Evolutionary conservation across 2,888 invertebrate genomes (phyloP), one percentile per base, ranked within the genome.

Genomic region (Patella pellucida): DNA sequence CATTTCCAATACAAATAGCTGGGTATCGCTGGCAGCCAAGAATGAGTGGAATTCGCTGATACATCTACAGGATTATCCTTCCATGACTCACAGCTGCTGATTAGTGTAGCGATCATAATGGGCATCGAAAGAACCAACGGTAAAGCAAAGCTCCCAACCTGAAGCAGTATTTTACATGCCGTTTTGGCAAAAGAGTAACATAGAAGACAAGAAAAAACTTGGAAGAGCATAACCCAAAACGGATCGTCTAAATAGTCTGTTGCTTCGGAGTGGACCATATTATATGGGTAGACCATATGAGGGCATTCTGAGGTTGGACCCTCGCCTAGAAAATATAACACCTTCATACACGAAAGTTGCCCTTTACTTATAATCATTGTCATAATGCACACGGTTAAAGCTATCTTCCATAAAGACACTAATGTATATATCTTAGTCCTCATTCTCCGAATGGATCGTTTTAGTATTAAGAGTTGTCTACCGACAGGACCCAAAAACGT

Each of bases 81-180:
- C 80, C 97, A 94, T 52, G 97, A 93, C 69, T 97, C 97, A 86
- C 97, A 97, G 4, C 95, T 95, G 14, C 96, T 95, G 82, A 97
- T 96, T 83, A 97, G 92, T 73, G 97, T 90, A 5, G 96, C 96
- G 31, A 98, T 95, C 1, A 96, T 94, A 16, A 97, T 93, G 0
- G 98, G 98, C 76, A 97, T 96, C 0, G 97, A 95, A 79, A 99
- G 93, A 91, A 96, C 96, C 9, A 99, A 95, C 0, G 99, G 98
- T 85, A 99, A 96, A 0, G 99, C 97, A 89, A 97, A 98, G 89
- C 98, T 97, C 92, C 98, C 97, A 31, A 97, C 96, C 69, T 99
- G 99, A 83, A 99, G 98, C 86, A 97, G 94, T 87, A 98, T 97
- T 92, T 97, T 97, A 92, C 98, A 97, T 3, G 97, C 97, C 84